These are phyloP conservation scores for Limosa lapponica DNA, from an alignment of 2,797 vertebrate genomes.

Conservation along the genomic window DNA sequence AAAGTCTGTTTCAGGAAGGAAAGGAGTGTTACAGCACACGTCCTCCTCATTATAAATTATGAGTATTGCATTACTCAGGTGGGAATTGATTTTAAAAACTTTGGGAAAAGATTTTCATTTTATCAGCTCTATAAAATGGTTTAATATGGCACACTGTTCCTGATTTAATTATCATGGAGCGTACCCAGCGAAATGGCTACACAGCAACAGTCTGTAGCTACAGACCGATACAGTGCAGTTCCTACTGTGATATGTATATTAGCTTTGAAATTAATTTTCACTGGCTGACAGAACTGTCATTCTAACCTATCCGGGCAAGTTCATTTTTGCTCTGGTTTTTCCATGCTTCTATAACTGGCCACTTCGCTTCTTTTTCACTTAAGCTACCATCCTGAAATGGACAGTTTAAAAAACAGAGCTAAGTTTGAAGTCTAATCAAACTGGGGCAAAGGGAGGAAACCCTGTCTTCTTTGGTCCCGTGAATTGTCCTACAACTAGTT, in stretches of 20 bases:
- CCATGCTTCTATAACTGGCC: background rate
- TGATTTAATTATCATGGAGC: background rate
- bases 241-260: background rate
- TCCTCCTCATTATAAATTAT: background rate
- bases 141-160: background rate
- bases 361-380: background rate
- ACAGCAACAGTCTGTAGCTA: background rate
- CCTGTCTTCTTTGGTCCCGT: background rate
- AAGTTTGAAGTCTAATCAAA: background rate
- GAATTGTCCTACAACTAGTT: background rate
- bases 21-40: background rate
- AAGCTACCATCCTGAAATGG: background rate
- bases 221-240: accelerated
- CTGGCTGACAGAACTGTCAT: background rate
- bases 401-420: background rate
- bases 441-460: accelerated
- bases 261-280: background rate
- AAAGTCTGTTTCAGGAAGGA: background rate
- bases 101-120: background rate
- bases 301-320: background rate
- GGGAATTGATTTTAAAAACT: background rate
- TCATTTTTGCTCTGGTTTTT: background rate
- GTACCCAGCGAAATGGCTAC: background rate
- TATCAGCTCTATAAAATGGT: background rate
- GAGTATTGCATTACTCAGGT: background rate